Evolutionary conservation across 1,140 invertebrate genomes (phyloP), one percentile per base, ranked within the genome.

Genomic region (Diachasma alloeum): DNA sequence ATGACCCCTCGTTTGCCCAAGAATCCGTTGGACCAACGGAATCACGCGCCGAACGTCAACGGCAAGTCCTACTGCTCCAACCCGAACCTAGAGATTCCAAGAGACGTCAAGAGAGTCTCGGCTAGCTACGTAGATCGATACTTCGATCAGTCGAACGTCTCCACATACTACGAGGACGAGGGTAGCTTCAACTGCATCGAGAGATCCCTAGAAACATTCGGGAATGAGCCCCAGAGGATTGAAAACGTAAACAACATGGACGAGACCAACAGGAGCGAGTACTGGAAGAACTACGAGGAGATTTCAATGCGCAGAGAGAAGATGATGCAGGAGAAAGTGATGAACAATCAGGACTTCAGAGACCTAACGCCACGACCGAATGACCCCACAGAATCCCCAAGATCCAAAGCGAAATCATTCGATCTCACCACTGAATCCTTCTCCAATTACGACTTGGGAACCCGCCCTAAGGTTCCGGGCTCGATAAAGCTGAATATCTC

Each of bases 121-220:
- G 85, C 89, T 0, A 89, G 87, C 68, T 90, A 89, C 39, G 85
- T 89, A 0, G 88, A 89, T 71, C 83, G 87, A 22, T 90, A 90
- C 37, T 90, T 89, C 37, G 88, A 90, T 5, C 85, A 88, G 19
- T 81, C 88, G 0, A 87, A 88, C 31, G 17, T 19, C n/a, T 19
- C 48, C 15, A 19, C 48, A 13, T 89, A 89, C 44, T 78, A 83
- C 0, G 88, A 89, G 0, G 87, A 88, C 10, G 86, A 87, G 1
- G 39, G n/a, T 1, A 17, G 56, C 4, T 8, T 80, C 0, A 81
- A 81, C 0, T 79, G 78, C 8, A 59, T 66, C 1, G 36, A 37
- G 0, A 68, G 72, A 82, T 85, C 36, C 44, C 76, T 15, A 79
- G 66, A 0, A 81, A 72, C 79, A 73, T 80, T 85, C 2, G 75